A percentile compares a stretch with the other conserved stretches of the same genome.
phyloP scores from a whole-genome alignment of 2,797 vertebrate genomes.

The Hippopotamyrus pictus region DNA sequence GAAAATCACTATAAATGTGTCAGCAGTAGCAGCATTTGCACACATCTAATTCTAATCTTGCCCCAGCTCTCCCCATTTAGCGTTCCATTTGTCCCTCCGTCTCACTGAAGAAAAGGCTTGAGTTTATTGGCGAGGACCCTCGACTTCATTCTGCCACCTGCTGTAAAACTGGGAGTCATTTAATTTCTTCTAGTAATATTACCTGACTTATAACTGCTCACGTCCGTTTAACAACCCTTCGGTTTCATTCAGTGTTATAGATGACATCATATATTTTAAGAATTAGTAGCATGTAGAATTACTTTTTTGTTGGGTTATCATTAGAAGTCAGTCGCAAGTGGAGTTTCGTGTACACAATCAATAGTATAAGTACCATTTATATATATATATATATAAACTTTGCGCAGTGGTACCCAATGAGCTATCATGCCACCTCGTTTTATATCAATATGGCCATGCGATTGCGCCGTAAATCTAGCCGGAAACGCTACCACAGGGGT shows the following conservation, averaged over 20 bases:
- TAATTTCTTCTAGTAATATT: neutral
- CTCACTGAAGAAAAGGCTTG: neutral
- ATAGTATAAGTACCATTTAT: neutral
- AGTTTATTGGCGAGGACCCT: neutral
- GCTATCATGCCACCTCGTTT: neutral
- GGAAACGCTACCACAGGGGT: neutral
- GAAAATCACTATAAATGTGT: neutral
- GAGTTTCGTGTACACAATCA: neutral
- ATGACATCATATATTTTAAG: neutral
- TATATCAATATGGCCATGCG: neutral
- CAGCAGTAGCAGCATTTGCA: neutral
- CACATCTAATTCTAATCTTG: neutral
- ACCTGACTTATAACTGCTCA: neutral
- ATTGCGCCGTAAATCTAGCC: neutral
- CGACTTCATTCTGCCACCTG: neutral
- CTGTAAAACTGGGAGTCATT: neutral
- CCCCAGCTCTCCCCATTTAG: neutral
- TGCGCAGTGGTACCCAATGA: neutral
- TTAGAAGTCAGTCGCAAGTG: neutral
- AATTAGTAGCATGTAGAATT: neutral
- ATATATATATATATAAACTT: neutral
- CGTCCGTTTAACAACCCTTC: neutral
- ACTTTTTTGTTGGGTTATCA: neutral
- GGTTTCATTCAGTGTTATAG: neutral
- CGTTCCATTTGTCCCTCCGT: neutral